Evolutionary conservation across 2,113 vertebrate species (phyloP).

Genomic region (Pogona vitticeps): DNA sequence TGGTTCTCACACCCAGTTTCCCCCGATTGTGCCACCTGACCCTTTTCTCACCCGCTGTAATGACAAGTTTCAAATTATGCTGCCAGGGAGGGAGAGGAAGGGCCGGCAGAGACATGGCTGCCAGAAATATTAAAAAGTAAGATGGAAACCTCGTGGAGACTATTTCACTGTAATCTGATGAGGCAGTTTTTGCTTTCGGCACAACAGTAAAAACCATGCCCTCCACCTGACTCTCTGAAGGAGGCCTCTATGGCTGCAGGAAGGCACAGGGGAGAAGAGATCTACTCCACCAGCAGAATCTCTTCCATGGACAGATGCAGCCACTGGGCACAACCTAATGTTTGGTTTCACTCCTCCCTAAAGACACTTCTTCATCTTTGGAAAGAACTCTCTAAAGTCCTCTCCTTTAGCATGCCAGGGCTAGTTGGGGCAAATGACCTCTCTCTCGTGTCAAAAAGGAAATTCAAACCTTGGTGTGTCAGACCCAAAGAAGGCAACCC

Average conservation of each 20-base stretch:
- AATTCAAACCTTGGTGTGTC: background rate
- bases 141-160: background rate
- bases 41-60: background rate
- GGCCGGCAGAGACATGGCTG: background rate
- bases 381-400: background rate
- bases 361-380: background rate
- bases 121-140: background rate
- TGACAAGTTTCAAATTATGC: background rate
- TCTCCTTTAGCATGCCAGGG: background rate
- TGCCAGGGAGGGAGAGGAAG: too few relatives aligned
- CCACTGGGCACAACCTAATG: background rate
- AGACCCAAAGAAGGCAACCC: background rate
- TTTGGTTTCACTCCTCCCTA: background rate
- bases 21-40: too few relatives aligned
- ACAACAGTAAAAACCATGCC: background rate
- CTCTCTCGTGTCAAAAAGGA: background rate
- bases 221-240: background rate
- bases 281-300: background rate
- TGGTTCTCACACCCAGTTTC: background rate
- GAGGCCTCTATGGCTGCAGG: background rate
- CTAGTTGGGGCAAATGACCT: background rate
- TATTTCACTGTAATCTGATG: background rate
- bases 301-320: background rate
- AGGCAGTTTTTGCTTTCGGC: background rate
- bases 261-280: background rate